Base-by-base conservation (phyloP, 1,140 invertebrate species). In the Lethocerus indicus region DNA sequence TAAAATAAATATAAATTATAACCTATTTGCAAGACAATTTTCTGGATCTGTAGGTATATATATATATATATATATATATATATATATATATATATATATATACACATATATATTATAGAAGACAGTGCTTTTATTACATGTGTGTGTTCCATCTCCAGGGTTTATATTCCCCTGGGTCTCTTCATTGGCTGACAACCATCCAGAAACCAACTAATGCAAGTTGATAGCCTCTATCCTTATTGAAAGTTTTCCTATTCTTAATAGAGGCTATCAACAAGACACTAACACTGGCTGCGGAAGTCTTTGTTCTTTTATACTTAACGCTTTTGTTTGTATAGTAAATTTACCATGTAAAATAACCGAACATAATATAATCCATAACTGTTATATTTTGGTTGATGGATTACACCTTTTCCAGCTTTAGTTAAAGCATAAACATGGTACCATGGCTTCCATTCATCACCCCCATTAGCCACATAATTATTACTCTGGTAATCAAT, bases 271-370 rank as follows among this genome's bases (percentile, higher is more conserved):
- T 7, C 9, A 41, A 43, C 5, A 5, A 47, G 14, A 12, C n/a
- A 12, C 27, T 45, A 23, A 16, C 21, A 45, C 5, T 18, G n/a
- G n/a, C n/a, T n/a, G n/a, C n/a, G n/a, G n/a, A n/a, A n/a, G n/a
- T n/a, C n/a, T n/a, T n/a, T n/a, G n/a, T n/a, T n/a, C n/a, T n/a
- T n/a, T n/a, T n/a, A n/a, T n/a, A n/a, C n/a, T n/a, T n/a, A n/a
- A n/a, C n/a, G n/a, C n/a, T n/a, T n/a, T n/a, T n/a, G n/a, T n/a
- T n/a, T n/a, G n/a, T n/a, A n/a, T n/a, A n/a, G n/a, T n/a, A n/a
- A n/a, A n/a, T 42, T 42, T 51, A 55, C 56, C 54, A 58, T 37
- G 25, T 41, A 54, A 46, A 52, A 57, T 18, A 58, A 16, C n/a
- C 56, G 37, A 13, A 58, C 43, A 27, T 49, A 16, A 32, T 58